Evolutionary conservation across 2,797 vertebrate species (phyloP).

Genomic region (Denticeps clupeoides): DNA sequence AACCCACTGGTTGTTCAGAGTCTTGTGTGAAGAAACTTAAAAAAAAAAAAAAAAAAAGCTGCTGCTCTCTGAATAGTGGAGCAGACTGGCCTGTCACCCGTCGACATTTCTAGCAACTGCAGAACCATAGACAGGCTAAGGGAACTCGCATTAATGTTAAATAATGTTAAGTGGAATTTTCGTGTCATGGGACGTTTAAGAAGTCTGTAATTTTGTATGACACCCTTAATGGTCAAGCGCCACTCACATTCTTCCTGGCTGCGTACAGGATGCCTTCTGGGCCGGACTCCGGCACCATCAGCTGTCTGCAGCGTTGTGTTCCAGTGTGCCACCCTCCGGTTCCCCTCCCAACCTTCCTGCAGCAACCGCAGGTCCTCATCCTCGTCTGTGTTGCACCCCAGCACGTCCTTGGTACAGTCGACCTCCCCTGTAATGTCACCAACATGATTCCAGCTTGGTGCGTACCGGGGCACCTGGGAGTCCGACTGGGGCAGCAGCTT

Average conservation of each 20-base stretch:
- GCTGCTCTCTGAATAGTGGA: too few relatives aligned
- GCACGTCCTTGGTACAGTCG: slow-evolving; percentile 53
- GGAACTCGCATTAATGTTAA: too few relatives aligned
- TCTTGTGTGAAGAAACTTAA: too few relatives aligned
- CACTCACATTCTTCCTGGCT: slow-evolving; percentile 79
- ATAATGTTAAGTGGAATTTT: too few relatives aligned
- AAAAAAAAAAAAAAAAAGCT: too few relatives aligned
- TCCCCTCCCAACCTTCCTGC: slow-evolving; percentile 41
- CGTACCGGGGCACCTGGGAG: slow-evolving; percentile 82
- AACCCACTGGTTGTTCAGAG: too few relatives aligned
- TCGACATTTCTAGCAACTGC: too few relatives aligned
- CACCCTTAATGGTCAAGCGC: not conserved
- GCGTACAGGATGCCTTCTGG: slow-evolving; percentile 38
- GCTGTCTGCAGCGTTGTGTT: slow-evolving; percentile 47
- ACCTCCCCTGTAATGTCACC: slow-evolving; percentile 37
- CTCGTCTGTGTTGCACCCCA: slow-evolving; percentile 57
- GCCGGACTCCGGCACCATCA: slow-evolving; percentile 20
- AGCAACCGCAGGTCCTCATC: slow-evolving; percentile 60
- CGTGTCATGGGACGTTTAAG: too few relatives aligned
- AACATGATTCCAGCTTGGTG: slow-evolving; percentile 61
- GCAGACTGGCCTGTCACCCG: too few relatives aligned
- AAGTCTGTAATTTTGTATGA: too few relatives aligned
- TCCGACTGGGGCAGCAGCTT: slow-evolving; percentile 76
- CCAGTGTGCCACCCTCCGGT: slow-evolving; percentile 54
- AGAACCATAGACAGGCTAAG: too few relatives aligned